Base-by-base conservation (phyloP, 2,797 vertebrate species). In the Microchirus variegatus region DNA sequence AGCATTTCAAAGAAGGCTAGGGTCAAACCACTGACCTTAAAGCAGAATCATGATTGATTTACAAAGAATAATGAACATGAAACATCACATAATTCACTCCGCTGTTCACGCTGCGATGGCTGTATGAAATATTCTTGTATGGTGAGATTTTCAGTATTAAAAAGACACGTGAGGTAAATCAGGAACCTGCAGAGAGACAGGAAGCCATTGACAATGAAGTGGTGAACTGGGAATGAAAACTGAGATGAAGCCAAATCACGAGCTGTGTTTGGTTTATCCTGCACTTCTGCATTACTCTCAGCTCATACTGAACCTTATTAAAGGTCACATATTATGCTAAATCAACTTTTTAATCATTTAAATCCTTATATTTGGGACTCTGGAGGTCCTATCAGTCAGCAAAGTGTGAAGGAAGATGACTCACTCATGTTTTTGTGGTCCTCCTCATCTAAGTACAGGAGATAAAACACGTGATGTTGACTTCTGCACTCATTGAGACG, bases 111-210 rank as follows among this genome's bases (percentile, higher is more conserved):
- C 15, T 11, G 1, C 6, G 11, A 15, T 13, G 12, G 40, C 42
- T 50, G 6, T 51, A 38, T 38, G 4, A 49, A 48, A 52, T 42
- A 15, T 10, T 19, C 17, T 31, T 31, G 31, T 12, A 1, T 12
- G 5, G 22, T 40, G 26, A 59, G 51, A 62, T 44, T 48, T 48
- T 18, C 11, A 47, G 16, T 9, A 17, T 36, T 16, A 3, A 38
- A 37, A 5, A 31, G 46, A 61, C 10, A 43, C 38, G 41, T 8
- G 9, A 63, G 36, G 2, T 11, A n/a, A 48, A 67, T 75, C 65
- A 36, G 80, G 75, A 84, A 79, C 51, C 57, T 45, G 19, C 42
- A 35, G 14, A 50, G 37, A 6, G 52, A 65, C 5, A 13, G 35
- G 22, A 73, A 70, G 31, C 47, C 51, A 53, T 52, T 31, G 12